phyloP scores from a whole-genome alignment of 2,797 vertebrate species.

The Sebastes matsubarae region DNA sequence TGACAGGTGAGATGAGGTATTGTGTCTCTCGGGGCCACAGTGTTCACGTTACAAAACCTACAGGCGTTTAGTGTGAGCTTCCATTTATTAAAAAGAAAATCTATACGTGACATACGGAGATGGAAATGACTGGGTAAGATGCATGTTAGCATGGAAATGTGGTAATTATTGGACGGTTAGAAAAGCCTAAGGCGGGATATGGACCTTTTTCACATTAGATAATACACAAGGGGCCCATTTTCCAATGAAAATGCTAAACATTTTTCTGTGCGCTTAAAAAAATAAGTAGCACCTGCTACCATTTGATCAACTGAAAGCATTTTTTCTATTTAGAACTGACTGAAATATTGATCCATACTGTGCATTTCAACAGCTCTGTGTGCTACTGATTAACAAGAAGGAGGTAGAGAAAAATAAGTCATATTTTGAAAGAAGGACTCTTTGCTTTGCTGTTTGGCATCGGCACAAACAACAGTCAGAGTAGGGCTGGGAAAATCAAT shows the following conservation, averaged over 20 bases:
- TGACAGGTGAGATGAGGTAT: slow-evolving; percentile 31
- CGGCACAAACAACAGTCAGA: not conserved
- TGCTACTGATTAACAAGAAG: not conserved
- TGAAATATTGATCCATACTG: slow-evolving; percentile 24
- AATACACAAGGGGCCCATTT: slow-evolving; percentile 11
- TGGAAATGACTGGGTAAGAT: not conserved
- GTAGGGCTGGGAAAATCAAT: not conserved
- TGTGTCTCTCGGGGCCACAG: not conserved
- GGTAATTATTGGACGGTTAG: slow-evolving; percentile 32
- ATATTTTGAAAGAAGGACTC: not conserved
- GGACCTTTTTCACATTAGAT: slow-evolving; percentile 12
- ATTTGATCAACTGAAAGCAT: not conserved
- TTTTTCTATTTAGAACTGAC: not conserved
- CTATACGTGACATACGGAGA: slow-evolving; percentile 26
- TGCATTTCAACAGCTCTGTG: not conserved
- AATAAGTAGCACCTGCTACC: slow-evolving; percentile 3
- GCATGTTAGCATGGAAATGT: not conserved
- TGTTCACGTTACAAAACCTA: not conserved
- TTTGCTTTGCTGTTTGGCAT: not conserved
- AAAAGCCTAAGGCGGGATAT: slow-evolving; percentile 1
- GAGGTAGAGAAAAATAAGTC: not conserved
- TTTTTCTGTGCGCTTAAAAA: not conserved
- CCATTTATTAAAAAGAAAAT: slow-evolving; percentile 24
- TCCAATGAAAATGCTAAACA: not conserved
- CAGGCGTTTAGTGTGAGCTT: slow-evolving; percentile 10